Percentiles rank a stretch among this genome's conserved stretches.
Conservation (phyloP, 2,113 vertebrate species). For the Phylloscopus whistleri region DNA sequence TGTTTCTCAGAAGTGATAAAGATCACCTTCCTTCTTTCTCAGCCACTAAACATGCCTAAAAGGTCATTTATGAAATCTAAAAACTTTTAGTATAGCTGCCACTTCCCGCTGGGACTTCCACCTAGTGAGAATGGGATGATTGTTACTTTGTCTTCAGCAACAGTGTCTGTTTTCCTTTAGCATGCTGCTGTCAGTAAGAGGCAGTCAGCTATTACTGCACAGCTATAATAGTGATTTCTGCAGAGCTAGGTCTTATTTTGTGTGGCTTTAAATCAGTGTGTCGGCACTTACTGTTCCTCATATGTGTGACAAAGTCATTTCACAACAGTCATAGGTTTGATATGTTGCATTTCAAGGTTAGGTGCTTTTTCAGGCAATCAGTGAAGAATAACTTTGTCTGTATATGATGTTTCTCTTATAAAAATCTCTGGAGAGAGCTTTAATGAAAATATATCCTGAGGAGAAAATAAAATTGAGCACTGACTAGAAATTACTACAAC, state of each 20-base stretch:
- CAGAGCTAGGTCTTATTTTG: neutral
- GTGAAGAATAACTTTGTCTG: neutral
- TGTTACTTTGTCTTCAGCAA: neutral
- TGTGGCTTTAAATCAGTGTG: neutral
- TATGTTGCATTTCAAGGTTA: neutral
- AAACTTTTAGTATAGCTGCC: neutral
- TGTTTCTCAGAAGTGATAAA: neutral
- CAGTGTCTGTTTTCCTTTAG: neutral
- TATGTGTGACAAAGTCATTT: neutral
- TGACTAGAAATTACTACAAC: neutral
- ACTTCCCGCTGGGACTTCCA: neutral
- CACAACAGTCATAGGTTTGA: neutral
- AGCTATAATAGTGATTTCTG: neutral
- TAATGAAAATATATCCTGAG: neutral
- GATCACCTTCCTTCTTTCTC: neutral
- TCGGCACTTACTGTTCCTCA: neutral
- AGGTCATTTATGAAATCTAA: neutral
- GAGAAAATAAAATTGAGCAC: neutral
- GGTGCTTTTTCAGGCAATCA: neutral
- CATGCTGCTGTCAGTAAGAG: neutral
- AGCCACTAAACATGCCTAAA: neutral
- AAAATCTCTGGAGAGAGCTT: neutral
- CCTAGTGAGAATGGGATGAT: neutral
- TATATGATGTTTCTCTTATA: neutral
- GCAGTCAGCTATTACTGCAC: neutral